These are phyloP conservation scores for Falco concolor DNA, from an alignment of 2,797 vertebrate genomes.

Conservation along the genomic window DNA sequence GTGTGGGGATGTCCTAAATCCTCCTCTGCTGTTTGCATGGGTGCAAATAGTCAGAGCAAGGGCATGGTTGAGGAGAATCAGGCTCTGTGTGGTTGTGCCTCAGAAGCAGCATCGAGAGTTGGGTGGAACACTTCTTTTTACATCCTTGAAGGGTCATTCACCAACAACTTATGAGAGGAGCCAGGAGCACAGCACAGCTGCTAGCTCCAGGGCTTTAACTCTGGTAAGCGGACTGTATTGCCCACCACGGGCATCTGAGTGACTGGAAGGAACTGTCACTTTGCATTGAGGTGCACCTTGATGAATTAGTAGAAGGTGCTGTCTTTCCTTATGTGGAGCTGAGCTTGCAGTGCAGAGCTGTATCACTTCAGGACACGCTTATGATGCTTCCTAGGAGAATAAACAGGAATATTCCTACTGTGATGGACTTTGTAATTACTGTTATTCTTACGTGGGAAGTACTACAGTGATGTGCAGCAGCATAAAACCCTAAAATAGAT, in stretches of 20 bases:
- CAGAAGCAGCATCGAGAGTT: too few species aligned
- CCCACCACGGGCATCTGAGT: rapidly evolving
- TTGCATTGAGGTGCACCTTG: background rate
- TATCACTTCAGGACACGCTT: background rate
- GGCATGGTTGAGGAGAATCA: background rate
- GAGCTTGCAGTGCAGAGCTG: background rate
- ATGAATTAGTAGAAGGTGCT: background rate
- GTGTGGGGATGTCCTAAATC: background rate
- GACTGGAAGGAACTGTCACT: background rate
- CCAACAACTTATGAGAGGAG: rapidly evolving
- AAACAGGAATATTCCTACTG: background rate
- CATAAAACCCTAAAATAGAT: rapidly evolving
- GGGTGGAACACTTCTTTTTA: background rate
- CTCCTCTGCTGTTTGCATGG: background rate
- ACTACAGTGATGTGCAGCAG: background rate
- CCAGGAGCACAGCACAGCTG: background rate
- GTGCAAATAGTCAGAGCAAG: background rate
- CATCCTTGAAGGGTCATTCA: background rate
- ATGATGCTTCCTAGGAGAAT: background rate
- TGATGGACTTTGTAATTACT: background rate
- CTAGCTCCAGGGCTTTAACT: background rate
- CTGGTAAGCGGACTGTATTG: background rate
- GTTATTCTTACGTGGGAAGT: background rate
- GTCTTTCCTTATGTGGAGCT: background rate
- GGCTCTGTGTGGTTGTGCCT: background rate